Evolutionary conservation across 2,797 vertebrate genomes (phyloP).

Genomic region (Mormyrus hasselquistii): DNA sequence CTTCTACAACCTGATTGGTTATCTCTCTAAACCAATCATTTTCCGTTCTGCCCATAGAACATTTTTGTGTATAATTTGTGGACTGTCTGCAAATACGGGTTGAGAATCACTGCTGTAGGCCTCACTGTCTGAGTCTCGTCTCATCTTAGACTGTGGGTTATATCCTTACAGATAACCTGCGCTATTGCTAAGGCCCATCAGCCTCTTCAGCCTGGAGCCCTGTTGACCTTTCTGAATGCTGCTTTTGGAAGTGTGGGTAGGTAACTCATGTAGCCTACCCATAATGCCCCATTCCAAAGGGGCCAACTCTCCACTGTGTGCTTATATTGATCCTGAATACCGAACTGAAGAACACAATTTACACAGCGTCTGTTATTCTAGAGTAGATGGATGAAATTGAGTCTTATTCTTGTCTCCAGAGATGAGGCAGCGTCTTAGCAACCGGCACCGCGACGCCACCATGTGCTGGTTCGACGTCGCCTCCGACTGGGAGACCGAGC

Average conservation of each 20-base stretch:
- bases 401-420: constrained; percentile 42
- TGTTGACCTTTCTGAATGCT: constrained; percentile 66
- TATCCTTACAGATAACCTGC: constrained; percentile 64
- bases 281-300: neutral
- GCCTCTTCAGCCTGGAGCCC: constrained; percentile 60
- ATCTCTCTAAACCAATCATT: neutral
- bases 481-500: constrained; percentile 81
- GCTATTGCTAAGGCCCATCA: constrained; percentile 72
- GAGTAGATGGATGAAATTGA: neutral
- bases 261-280: constrained; percentile 26
- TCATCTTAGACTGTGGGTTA: neutral
- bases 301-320: neutral
- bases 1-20: neutral
- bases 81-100: neutral
- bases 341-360: neutral
- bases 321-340: neutral
- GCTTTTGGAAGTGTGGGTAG: constrained; percentile 68
- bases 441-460: constrained; percentile 54
- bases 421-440: constrained; percentile 73
- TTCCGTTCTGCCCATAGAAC: neutral
- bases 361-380: neutral
- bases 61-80: neutral
- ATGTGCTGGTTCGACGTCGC: constrained; percentile 73
- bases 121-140: neutral
- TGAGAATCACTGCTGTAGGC: neutral